Conservation (phyloP, 2,797 vertebrate genomes). For the Propithecus deckenii region DNA sequence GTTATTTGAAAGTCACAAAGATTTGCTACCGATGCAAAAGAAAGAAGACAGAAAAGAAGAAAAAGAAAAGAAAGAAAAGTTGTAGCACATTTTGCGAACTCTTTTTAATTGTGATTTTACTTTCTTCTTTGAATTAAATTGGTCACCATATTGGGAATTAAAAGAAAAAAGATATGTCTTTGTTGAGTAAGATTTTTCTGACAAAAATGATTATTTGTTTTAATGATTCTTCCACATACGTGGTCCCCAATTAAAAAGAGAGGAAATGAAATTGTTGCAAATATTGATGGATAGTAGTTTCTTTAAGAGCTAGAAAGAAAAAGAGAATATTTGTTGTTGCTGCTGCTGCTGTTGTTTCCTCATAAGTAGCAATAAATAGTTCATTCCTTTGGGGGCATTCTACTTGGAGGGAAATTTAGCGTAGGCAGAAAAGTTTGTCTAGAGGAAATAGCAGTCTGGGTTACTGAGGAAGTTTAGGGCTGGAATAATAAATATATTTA, state of each 20-base stretch:
- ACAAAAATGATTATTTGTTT: neutral
- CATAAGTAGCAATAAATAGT: neutral
- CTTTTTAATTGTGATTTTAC: neutral
- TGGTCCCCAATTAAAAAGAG: neutral
- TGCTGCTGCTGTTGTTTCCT: no score
- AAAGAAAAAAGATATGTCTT: neutral
- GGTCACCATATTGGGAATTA: neutral
- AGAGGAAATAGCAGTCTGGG: neutral
- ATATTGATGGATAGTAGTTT: neutral
- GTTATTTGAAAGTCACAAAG: neutral
- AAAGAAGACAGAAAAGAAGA: no score
- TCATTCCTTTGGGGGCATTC: neutral
- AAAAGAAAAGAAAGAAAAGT: neutral
- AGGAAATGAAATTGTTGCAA: neutral
- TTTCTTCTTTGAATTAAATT: neutral
- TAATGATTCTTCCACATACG: neutral
- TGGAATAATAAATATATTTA: neutral
- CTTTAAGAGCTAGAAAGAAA: neutral
- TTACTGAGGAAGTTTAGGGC: neutral
- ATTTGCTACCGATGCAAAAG: neutral
- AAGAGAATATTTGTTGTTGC: neutral
- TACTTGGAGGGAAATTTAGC: neutral
- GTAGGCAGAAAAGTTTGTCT: neutral
- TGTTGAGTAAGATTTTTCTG: neutral
- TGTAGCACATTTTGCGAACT: neutral